Base-by-base conservation (phyloP, 2,888 invertebrate species). In the Phortica okadai region DNA sequence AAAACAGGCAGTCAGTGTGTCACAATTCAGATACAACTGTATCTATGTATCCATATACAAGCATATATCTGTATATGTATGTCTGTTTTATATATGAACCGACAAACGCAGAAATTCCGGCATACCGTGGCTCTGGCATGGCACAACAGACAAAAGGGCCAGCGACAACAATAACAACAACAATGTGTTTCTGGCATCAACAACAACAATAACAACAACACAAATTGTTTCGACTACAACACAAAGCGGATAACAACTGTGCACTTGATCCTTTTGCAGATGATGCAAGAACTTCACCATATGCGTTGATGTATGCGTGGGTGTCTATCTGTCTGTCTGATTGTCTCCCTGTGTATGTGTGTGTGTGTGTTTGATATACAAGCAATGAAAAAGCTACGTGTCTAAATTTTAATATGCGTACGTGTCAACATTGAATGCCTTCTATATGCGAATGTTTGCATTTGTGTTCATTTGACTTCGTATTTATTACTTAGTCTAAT, bases 351-450 rank as follows among this genome's bases (percentile, higher is more conserved):
- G 4, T 59, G 59, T 14, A 3, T 2, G n/a, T n/a, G 21, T 59
- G 59, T 21, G 4, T 2, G 16, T n/a, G 2, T 21, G 21, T 21
- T 2, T 10, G 75, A 81, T 81, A 78, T 80, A 82, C 80, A 82
- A 80, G 79, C 84, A 84, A 84, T 87, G 85, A 87, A 85, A 87
- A 81, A 82, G 82, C 86, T 84, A 87, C 84, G 84, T 84, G 84
- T 84, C 84, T 85, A 86, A 85, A 84, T 84, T 84, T 84, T 84
- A 84, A 84, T 87, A 84, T 87, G 80, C 67, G 79, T 83, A 77
- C 82, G 81, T 84, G 81, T 82, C 81, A 42, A 8, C 41, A 42
- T 3, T n/a, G 62, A 25, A 25, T 21, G 21, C 8, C 1, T 14
- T 25, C 58, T 59, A 5, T 59, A n/a, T 59, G 25, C 25, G 25